These are phyloP conservation scores for Siniperca knerii DNA, from an alignment of 2,113 vertebrate species.

Conservation along the genomic window DNA sequence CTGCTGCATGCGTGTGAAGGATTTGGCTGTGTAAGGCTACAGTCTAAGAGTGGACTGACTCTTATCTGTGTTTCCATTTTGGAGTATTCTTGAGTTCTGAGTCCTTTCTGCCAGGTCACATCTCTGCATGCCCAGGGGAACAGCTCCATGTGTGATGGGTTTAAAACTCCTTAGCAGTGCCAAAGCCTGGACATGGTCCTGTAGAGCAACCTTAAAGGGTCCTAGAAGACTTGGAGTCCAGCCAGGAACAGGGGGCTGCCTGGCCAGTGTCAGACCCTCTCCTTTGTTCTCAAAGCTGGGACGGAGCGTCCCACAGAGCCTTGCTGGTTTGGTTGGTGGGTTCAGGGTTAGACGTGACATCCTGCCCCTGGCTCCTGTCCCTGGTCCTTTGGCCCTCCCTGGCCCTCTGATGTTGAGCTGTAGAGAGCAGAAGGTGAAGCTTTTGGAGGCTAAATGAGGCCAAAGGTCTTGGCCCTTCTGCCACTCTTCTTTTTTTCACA, in stretches of 20 bases:
- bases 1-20: conserved; percentile 1
- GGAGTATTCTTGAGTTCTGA: conserved; percentile 22
- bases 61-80: conserved; percentile 29
- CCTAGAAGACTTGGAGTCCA: conserved; percentile 75
- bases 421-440: conserved; percentile 79
- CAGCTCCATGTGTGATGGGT: conserved; percentile 37
- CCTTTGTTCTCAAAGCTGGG: conserved; percentile 75
- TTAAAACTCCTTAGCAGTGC: conserved; percentile 48
- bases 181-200: conserved; percentile 58
- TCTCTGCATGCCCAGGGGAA: conserved; percentile 34
- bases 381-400: conserved; percentile 63
- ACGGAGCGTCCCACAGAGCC: conserved; percentile 72
- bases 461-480: conserved; percentile 77
- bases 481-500: conserved; percentile 33
- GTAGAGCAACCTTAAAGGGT: conserved; percentile 63
- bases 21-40: conserved; percentile 13
- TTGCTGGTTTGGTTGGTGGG: conserved; percentile 74
- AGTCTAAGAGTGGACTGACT: neutral
- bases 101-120: conserved; percentile 50
- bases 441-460: conserved; percentile 78
- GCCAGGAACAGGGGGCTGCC: conserved; percentile 72
- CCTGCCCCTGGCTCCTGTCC: conserved; percentile 77
- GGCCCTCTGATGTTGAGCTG: conserved; percentile 75
- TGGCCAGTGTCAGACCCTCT: conserved; percentile 74
- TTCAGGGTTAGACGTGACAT: conserved; percentile 81